Conservation (phyloP, 2,113 vertebrate genomes). For the Phaethon lepturus region DNA sequence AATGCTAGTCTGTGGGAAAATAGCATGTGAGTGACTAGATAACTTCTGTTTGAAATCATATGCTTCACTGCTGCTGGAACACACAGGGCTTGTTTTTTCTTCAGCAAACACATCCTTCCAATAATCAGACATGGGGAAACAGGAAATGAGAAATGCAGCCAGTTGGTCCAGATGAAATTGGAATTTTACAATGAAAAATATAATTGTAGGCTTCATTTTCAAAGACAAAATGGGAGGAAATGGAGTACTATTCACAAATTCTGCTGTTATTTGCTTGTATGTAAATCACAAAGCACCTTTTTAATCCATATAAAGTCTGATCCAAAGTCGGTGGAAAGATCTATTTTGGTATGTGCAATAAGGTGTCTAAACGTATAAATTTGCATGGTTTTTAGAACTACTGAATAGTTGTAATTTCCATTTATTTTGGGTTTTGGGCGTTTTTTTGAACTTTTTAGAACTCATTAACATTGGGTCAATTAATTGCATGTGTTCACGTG, state of each 20-base stretch:
- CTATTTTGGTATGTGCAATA: background rate
- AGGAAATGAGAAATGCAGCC: background rate
- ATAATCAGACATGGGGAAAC: background rate
- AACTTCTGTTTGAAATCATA: background rate
- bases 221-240: background rate
- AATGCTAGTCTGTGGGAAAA: background rate
- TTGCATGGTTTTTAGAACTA: accelerated
- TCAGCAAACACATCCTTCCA: background rate
- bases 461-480: background rate
- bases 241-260: background rate
- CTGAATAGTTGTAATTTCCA: background rate
- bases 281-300: background rate
- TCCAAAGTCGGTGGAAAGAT: background rate
- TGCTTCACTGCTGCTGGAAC: background rate
- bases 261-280: background rate
- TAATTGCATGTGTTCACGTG: background rate
- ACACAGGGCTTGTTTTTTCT: background rate
- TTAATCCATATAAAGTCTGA: background rate
- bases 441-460: background rate
- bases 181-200: background rate
- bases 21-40: background rate
- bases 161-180: background rate
- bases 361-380: background rate
- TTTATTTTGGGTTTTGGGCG: background rate
- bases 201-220: background rate